Conservation (phyloP, 2,113 vertebrate genomes). For the Chaetodon trifascialis region DNA sequence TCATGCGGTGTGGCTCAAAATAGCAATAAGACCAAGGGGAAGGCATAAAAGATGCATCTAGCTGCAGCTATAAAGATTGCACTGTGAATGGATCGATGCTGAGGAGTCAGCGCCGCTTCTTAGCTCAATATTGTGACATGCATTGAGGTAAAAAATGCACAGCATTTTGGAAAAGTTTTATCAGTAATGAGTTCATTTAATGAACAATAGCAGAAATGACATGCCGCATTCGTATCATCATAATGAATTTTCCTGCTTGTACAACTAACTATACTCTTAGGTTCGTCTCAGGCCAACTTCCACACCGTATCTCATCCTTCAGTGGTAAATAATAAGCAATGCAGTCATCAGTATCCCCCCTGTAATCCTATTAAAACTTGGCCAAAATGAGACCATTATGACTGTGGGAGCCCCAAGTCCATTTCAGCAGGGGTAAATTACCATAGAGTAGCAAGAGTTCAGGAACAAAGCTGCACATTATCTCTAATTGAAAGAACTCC, state of each 20-base stretch:
- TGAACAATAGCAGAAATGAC: not conserved
- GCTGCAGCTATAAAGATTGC: not conserved
- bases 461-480: conserved; percentile 76
- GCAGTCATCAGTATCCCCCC: conserved; percentile 51
- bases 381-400: conserved; percentile 74
- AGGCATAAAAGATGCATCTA: not conserved
- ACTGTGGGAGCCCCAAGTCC: conserved; percentile 64
- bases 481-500: conserved; percentile 77
- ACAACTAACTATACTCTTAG: conserved; percentile 1
- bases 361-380: conserved; percentile 78
- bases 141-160: not conserved
- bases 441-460: conserved; percentile 70
- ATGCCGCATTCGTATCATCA: not conserved
- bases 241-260: not conserved
- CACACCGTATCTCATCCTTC: conserved; percentile 47
- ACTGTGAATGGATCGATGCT: not conserved
- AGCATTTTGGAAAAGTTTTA: not conserved
- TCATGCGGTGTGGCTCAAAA: not conserved
- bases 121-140: not conserved
- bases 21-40: not conserved
- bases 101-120: not conserved
- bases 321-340: conserved; percentile 65
- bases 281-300: conserved; percentile 18
- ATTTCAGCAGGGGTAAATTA: conserved; percentile 77
- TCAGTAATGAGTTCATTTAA: not conserved